phyloP scores from a whole-genome alignment of 2,888 invertebrate species.

The Drosophila algonquin region DNA sequence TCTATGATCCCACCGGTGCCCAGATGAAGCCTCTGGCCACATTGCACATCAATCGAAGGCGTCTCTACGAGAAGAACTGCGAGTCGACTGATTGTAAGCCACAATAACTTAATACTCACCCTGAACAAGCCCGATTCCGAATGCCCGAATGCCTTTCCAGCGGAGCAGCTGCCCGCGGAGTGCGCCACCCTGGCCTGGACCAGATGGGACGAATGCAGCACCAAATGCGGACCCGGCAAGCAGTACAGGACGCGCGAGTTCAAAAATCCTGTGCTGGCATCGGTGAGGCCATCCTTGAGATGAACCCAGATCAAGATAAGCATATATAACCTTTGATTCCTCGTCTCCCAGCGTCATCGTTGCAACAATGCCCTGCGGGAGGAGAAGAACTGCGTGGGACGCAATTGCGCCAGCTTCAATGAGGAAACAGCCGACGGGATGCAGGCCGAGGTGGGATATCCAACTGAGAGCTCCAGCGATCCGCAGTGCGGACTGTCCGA shows the following conservation, averaged over 20 bases:
- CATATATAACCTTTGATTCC: fast-evolving
- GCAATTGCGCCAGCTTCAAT: slow-evolving; percentile 77
- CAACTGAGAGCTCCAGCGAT: slow-evolving; percentile 82
- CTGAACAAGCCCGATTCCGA: no score
- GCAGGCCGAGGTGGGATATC: slow-evolving; percentile 49
- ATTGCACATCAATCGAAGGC: slow-evolving; percentile 90
- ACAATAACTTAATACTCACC: not conserved
- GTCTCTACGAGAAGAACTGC: slow-evolving; percentile 92
- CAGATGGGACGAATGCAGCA: slow-evolving; percentile 85
- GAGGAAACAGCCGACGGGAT: slow-evolving; percentile 66
- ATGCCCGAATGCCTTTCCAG: slow-evolving; percentile 38
- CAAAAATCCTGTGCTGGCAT: slow-evolving; percentile 78
- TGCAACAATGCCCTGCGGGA: slow-evolving; percentile 80
- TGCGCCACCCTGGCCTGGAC: slow-evolving; percentile 84
- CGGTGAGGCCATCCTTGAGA: slow-evolving; percentile 28
- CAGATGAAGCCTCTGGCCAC: slow-evolving; percentile 95
- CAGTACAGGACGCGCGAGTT: slow-evolving; percentile 82
- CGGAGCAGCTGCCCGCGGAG: slow-evolving; percentile 83
- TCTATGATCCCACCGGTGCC: slow-evolving; percentile 90
- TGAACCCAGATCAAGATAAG: no score
- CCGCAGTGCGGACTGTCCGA: slow-evolving; percentile 88
- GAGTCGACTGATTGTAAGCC: slow-evolving; percentile 84
- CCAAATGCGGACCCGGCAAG: slow-evolving; percentile 85
- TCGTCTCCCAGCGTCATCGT: slow-evolving; percentile 58
- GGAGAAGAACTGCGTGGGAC: slow-evolving; percentile 84